Percentiles rank a stretch among this genome's conserved stretches.
Conservation (phyloP, 2,113 vertebrate genomes). For the Atherinomorus stipes region DNA sequence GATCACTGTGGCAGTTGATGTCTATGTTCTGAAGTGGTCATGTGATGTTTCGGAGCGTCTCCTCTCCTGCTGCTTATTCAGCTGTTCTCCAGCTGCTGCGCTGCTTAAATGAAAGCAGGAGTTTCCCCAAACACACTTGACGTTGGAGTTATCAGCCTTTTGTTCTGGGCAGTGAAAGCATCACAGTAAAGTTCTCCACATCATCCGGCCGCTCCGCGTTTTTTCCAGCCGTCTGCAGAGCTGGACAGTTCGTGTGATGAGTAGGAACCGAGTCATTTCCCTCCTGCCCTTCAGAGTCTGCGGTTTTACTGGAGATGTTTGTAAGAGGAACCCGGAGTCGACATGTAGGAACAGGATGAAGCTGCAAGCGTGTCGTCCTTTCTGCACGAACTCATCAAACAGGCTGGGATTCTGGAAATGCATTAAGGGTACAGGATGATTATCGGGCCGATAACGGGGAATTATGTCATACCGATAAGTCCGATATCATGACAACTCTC, state of each 20-base stretch:
- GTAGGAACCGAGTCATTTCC: conserved; percentile 55
- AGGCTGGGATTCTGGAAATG: neutral
- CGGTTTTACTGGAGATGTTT: conserved; percentile 44
- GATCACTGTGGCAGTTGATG: conserved; percentile 12
- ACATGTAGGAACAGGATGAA: conserved; percentile 70
- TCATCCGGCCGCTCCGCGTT: neutral
- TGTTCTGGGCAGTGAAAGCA: too few species aligned
- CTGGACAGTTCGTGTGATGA: conserved; percentile 6
- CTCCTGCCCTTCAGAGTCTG: conserved; percentile 15
- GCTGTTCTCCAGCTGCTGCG: conserved; percentile 3
- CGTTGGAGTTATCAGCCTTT: too few species aligned
- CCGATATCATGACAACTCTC: too few species aligned
- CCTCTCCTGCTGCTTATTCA: conserved; percentile 14
- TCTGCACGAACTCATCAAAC: neutral
- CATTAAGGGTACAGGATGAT: too few species aligned
- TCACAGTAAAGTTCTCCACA: too few species aligned
- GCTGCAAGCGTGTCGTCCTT: conserved; percentile 51
- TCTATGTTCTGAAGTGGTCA: conserved; percentile 17
- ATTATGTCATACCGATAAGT: too few species aligned
- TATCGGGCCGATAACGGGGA: too few species aligned
- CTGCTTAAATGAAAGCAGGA: conserved; percentile 34
- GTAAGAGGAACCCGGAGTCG: conserved; percentile 44
- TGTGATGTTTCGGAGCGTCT: conserved; percentile 39
- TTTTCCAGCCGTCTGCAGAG: conserved; percentile 20
- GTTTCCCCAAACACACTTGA: neutral